These are phyloP conservation scores for Aphaenogaster floridana DNA, from an alignment of 1,140 invertebrate species.

Conservation along the genomic window DNA sequence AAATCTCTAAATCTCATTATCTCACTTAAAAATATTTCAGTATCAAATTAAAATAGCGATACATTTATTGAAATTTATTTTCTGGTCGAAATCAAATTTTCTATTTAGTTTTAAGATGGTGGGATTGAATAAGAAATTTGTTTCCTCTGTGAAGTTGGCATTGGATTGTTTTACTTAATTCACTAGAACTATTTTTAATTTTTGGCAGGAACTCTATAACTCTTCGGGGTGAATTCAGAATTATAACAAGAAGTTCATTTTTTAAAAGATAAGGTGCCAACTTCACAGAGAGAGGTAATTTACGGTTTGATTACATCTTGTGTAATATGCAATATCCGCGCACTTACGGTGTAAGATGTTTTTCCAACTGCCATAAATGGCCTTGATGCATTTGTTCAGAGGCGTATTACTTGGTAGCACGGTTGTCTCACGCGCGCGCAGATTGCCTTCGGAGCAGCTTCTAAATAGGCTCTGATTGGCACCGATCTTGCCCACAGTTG, in stretches of 20 bases:
- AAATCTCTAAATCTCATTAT: too few relatives aligned
- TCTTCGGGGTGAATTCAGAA: too few relatives aligned
- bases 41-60: not conserved
- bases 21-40: not conserved
- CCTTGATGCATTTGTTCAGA: slow-evolving; percentile 86
- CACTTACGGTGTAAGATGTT: slow-evolving; percentile 87
- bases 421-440: slow-evolving; percentile 72
- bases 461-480: slow-evolving; percentile 79
- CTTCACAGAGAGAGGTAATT: not conserved
- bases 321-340: not conserved
- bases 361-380: slow-evolving; percentile 87
- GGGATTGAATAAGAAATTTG: not conserved
- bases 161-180: too few relatives aligned
- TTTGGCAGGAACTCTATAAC: too few relatives aligned
- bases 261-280: too few relatives aligned
- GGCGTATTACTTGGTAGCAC: slow-evolving; percentile 74
- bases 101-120: not conserved
- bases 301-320: not conserved
- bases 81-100: not conserved
- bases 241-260: too few relatives aligned
- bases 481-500: slow-evolving; percentile 24
- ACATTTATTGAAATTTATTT: not conserved
- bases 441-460: slow-evolving; percentile 86
- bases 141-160: too few relatives aligned
- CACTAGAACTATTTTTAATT: too few relatives aligned